A percentile compares a stretch with the other conserved stretches of the same genome.
phyloP scores from a whole-genome alignment of 2,888 invertebrate genomes.

The Microchrysa polita region DNA sequence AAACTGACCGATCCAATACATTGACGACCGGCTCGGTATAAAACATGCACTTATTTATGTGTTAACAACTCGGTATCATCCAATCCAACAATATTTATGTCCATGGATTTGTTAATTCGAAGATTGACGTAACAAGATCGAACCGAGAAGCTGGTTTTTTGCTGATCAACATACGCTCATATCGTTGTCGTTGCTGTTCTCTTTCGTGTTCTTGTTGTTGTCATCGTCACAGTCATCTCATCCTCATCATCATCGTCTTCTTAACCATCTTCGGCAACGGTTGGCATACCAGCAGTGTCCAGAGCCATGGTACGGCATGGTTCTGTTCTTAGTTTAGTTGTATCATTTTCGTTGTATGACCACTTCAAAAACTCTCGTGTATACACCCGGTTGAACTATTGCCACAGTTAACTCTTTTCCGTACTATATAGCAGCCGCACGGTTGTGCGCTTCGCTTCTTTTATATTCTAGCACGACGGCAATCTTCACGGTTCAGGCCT shows the following conservation, averaged over 20 bases:
- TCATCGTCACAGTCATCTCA: conserved; percentile 24
- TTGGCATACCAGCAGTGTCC: no score
- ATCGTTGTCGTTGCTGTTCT: conserved; percentile 17
- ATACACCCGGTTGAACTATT: conserved; percentile 41
- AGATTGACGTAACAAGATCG: conserved; percentile 53
- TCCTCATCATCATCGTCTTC: conserved; percentile 21
- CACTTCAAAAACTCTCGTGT: not conserved
- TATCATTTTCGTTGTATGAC: conserved; percentile 28
- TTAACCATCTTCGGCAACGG: no score
- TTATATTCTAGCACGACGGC: conserved; percentile 12
- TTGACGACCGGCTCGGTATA: conserved; percentile 20
- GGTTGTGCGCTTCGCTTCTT: no score
- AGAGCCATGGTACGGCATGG: not conserved
- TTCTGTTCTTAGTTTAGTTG: conserved; percentile 21
- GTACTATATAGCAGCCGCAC: no score
- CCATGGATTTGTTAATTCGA: conserved; percentile 52
- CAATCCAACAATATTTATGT: conserved; percentile 50
- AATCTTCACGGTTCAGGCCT: conserved; percentile 30
- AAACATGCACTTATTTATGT: conserved; percentile 49
- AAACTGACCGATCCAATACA: conserved; percentile 40
- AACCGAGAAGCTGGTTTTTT: conserved; percentile 45
- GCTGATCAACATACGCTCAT: conserved; percentile 24
- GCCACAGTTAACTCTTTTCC: conserved; percentile 31
- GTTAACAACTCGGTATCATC: conserved; percentile 51
- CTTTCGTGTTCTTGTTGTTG: not conserved